Conservation (phyloP, 2,113 vertebrate genomes). For the Scomber colias region DNA sequence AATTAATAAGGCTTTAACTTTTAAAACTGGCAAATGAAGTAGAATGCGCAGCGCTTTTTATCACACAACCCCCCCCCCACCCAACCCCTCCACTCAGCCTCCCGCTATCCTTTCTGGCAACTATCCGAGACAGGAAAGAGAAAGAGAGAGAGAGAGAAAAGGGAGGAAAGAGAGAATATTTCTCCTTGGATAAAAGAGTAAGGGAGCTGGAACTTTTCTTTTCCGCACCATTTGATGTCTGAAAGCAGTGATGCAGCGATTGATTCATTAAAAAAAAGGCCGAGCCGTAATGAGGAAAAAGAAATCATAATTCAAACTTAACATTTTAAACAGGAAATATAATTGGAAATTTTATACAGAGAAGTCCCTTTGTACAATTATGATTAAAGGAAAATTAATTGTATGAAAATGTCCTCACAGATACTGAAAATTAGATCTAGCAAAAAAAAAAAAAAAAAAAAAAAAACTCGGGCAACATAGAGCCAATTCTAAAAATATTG, state of each 20-base stretch:
- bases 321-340: slow-evolving; percentile 86
- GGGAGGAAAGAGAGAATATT: slow-evolving; percentile 48
- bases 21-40: slow-evolving; percentile 71
- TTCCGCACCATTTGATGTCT: slow-evolving; percentile 83
- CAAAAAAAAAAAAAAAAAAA: slow-evolving; percentile 22
- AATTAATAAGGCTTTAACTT: slow-evolving; percentile 72
- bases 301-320: slow-evolving; percentile 87
- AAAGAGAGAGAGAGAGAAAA: slow-evolving; percentile 37
- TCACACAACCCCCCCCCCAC: slow-evolving; percentile 35
- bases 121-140: slow-evolving; percentile 62
- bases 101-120: slow-evolving; percentile 63
- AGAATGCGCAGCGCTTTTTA: slow-evolving; percentile 71
- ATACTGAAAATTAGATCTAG: slow-evolving; percentile 88
- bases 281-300: slow-evolving; percentile 82
- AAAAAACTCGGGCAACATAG: slow-evolving; percentile 69
- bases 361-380: slow-evolving; percentile 87
- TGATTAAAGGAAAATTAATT: slow-evolving; percentile 92
- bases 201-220: slow-evolving; percentile 70
- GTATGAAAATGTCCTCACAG: slow-evolving; percentile 88
- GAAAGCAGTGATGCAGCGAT: slow-evolving; percentile 83
- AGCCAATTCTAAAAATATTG: slow-evolving; percentile 86
- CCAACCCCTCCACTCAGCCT: too few species aligned
- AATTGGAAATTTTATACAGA: slow-evolving; percentile 88
- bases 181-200: slow-evolving; percentile 73
- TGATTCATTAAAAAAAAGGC: slow-evolving; percentile 83